These are phyloP conservation scores for Littorina saxatilis DNA, from an alignment of 1,140 invertebrate genomes.

Conservation along the genomic window DNA sequence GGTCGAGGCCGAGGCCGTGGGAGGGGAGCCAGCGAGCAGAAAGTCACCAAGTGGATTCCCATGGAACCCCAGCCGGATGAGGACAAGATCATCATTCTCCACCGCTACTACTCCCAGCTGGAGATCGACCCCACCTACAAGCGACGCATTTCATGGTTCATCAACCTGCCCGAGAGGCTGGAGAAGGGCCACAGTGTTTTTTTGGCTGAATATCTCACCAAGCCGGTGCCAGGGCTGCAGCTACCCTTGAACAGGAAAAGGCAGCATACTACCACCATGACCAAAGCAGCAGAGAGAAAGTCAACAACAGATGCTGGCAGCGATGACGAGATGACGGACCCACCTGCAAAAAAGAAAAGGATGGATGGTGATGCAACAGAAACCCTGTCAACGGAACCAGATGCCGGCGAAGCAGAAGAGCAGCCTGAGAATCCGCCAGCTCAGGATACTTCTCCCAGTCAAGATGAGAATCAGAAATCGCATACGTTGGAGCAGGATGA, in stretches of 20 bases:
- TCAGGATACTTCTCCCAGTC: not conserved
- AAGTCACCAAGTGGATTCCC: conserved; percentile 20
- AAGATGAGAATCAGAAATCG: not conserved
- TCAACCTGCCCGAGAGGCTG: not conserved
- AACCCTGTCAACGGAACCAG: not conserved
- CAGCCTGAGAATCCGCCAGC: not conserved
- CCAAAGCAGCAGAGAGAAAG: not conserved
- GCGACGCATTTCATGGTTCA: conserved; percentile 14
- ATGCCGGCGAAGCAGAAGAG: not conserved
- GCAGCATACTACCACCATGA: conserved; percentile 2
- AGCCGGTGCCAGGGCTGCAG: not conserved
- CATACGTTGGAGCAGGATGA: not conserved
- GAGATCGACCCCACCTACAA: conserved; percentile 12
- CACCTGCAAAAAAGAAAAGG: conserved; percentile 25
- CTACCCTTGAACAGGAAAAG: conserved; percentile 43
- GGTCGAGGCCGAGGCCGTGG: not conserved
- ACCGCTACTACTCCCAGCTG: conserved; percentile 24
- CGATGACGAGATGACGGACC: not conserved
- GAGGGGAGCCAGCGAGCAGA: not conserved
- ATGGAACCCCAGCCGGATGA: conserved; percentile 31
- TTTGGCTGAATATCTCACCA: conserved; percentile 27
- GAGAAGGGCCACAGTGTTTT: not conserved
- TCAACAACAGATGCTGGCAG: not conserved
- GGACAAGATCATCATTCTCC: conserved; percentile 5
- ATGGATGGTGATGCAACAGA: not conserved